These are phyloP conservation scores for Chinchilla lanigera DNA, from an alignment of 2,113 vertebrate species.

Conservation along the genomic window DNA sequence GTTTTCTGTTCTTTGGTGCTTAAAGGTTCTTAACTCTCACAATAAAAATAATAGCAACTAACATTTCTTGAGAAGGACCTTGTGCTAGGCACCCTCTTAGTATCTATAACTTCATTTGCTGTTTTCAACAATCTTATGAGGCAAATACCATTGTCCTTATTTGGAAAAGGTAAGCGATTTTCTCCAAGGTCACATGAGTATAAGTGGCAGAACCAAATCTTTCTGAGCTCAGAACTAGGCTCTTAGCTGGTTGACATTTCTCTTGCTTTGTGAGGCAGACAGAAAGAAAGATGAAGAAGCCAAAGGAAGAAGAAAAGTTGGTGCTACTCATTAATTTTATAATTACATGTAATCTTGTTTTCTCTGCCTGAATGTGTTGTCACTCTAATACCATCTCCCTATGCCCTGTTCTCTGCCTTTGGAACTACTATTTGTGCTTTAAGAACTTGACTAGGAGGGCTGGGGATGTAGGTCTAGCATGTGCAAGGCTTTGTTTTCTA, in stretches of 20 bases:
- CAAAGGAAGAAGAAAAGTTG: background rate
- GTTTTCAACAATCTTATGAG: slow-evolving; percentile 21
- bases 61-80: slow-evolving; percentile 34
- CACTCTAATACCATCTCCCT: background rate
- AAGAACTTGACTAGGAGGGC: background rate
- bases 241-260: background rate
- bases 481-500: background rate
- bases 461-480: background rate
- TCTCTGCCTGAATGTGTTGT: background rate
- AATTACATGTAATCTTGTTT: background rate
- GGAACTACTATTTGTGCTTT: background rate
- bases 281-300: background rate
- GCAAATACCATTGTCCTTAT: slow-evolving; percentile 8
- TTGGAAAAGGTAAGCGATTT: slow-evolving; percentile 2
- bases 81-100: slow-evolving; percentile 33
- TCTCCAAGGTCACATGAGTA: background rate
- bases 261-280: background rate
- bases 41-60: slow-evolving; percentile 53
- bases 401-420: background rate
- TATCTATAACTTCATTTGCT: slow-evolving; percentile 36
- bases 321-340: background rate
- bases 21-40: background rate
- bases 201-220: background rate
- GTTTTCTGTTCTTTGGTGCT: slow-evolving; percentile 53
- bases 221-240: background rate